Evolutionary conservation across 2,888 invertebrate genomes (phyloP), one percentile per base, ranked within the genome.

Genomic region (Philereme vetulata): DNA sequence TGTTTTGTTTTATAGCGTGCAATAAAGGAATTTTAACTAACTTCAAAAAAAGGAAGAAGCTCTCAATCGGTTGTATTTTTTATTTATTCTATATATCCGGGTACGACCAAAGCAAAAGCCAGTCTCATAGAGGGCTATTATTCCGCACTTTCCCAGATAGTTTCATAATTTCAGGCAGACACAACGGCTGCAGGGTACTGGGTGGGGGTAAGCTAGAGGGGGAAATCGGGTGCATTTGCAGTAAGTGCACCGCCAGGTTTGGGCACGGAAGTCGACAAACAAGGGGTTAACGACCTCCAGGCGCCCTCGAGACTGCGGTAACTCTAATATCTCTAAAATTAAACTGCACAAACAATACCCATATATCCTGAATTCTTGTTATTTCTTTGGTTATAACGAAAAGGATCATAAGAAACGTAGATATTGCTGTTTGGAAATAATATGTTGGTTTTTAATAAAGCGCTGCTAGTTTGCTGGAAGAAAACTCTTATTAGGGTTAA

Each of bases 251-350:
- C 72, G 80, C 81, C 82, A 82, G 82, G 73, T 82, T 84, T 66
- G 78, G 76, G 76, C 73, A 75, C 82, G 84, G 87, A 87, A 87
- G 82, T 82, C 78, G 80, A 82, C 86, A 89, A 89, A 88, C 85
- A 87, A 65, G 76, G 71, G 88, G 80, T 85, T 80, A 72, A 77
- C 70, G 85, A 70, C 84, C 86, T 77, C 44, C 40, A 67, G 89
- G 89, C 89, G 89, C 86, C 89, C 64, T 51, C 53, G 64, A 68
- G 86, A 75, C 86, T 77, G 66, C 45, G 60, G 56, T 66, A 64
- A 65, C 64, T 75, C 71, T 55, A 68, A 72, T 58, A 48, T 67
- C 57, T 55, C 44, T 62, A 63, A 70, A 64, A 61, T 48, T 50
- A 44, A 61, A 58, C 50, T 45, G 38, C 43, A 40, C 50, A 49